Evolutionary conservation across 23 tunicate species (phyloP).

Genomic region (Trididemnum clinides): DNA sequence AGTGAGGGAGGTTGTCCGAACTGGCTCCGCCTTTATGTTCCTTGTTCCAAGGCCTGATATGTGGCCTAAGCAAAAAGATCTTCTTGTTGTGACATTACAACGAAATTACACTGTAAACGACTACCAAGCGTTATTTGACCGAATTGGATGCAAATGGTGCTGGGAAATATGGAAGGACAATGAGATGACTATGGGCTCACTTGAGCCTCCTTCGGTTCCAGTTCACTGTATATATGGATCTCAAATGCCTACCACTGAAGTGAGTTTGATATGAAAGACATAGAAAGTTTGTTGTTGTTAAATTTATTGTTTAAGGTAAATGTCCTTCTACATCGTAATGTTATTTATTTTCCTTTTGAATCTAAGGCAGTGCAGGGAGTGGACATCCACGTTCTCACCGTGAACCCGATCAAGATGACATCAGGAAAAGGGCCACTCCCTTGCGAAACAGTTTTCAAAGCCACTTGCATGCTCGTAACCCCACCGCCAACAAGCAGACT

Average conservation of each 20-base stretch:
- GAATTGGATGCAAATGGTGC: constrained; percentile 77
- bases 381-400: too few species aligned
- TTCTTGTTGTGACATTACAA: constrained; percentile 55
- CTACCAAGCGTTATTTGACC: constrained; percentile 60
- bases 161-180: constrained; percentile 70
- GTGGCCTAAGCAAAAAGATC: constrained; percentile 81
- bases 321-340: too few species aligned
- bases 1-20: constrained; percentile 61
- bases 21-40: constrained; percentile 60
- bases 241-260: constrained; percentile 68
- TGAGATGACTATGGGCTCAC: constrained; percentile 56
- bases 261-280: too few species aligned
- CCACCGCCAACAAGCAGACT: too few species aligned
- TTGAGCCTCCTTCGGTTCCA: constrained; percentile 67
- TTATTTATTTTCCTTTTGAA: too few species aligned
- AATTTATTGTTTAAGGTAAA: too few species aligned
- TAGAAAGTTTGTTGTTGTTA: too few species aligned
- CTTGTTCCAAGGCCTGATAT: constrained; percentile 81
- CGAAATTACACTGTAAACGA: constrained; percentile 75
- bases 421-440: too few species aligned
- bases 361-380: too few species aligned
- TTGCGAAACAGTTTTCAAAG: too few species aligned
- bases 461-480: too few species aligned
- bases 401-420: too few species aligned
- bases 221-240: constrained; percentile 89